Conservation (phyloP, 2,797 vertebrate species). For the Erithacus rubecula region DNA sequence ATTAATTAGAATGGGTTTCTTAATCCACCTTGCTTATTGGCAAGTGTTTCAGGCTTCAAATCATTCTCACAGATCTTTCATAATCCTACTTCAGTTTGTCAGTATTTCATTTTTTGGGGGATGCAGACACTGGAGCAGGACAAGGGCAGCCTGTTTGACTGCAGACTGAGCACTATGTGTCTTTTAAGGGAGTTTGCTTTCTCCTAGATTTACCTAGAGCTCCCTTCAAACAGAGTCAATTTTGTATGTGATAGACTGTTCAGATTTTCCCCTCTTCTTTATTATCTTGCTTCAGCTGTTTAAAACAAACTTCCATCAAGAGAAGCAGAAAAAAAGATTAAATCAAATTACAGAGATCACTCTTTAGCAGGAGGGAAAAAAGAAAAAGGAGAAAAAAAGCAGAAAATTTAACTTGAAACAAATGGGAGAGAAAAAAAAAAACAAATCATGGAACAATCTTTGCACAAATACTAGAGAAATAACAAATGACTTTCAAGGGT, state of each 20-base stretch:
- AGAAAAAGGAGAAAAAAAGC: neutral
- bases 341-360: neutral
- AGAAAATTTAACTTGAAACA: neutral
- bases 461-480: neutral
- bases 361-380: neutral
- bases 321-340: neutral
- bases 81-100: neutral
- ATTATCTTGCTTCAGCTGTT: neutral
- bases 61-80: neutral
- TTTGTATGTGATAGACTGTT: neutral
- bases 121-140: neutral
- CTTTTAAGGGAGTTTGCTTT: neutral
- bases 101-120: neutral
- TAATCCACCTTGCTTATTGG: neutral
- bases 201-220: neutral
- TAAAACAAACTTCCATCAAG: constrained; percentile 4
- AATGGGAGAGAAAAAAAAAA: neutral
- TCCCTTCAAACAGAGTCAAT: neutral
- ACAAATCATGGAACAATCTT: neutral
- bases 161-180: neutral
- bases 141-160: constrained; percentile 1
- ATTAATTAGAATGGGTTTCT: neutral
- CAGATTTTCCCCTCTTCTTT: neutral
- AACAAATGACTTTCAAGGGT: neutral
- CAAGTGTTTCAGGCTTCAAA: neutral